phyloP scores from a whole-genome alignment of 2,888 invertebrate species.

The Acanthacorydalis orientalis region DNA sequence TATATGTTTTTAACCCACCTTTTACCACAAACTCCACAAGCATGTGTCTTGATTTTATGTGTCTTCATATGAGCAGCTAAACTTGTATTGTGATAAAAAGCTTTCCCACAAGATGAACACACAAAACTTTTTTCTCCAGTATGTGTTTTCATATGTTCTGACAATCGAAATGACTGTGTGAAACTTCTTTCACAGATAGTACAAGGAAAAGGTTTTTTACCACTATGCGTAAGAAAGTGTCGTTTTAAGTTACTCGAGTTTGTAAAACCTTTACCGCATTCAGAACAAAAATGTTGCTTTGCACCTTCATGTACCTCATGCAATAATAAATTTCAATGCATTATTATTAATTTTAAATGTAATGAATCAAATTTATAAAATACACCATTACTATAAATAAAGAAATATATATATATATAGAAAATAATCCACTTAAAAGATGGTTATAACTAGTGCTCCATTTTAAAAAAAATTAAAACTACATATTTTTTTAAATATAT shows the following conservation, averaged over 20 bases:
- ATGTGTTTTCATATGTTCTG: slow-evolving; percentile 25
- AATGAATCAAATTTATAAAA: no score
- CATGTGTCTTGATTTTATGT: slow-evolving; percentile 23
- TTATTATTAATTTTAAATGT: neutral
- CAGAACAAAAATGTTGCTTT: slow-evolving; percentile 23
- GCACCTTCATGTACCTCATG: slow-evolving; percentile 20
- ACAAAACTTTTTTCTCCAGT: slow-evolving; percentile 23
- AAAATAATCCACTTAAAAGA: no score
- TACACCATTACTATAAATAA: no score
- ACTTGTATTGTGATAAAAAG: slow-evolving; percentile 24
- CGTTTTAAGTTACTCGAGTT: slow-evolving; percentile 24
- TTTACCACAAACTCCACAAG: slow-evolving; percentile 25
- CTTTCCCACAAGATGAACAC: slow-evolving; percentile 24
- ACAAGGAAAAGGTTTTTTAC: slow-evolving; percentile 25
- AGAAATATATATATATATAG: no score
- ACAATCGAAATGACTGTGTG: slow-evolving; percentile 21
- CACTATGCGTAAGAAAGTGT: slow-evolving; percentile 24
- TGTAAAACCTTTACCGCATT: slow-evolving; percentile 25
- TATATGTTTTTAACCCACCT: slow-evolving; percentile 13
- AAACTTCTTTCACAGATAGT: slow-evolving; percentile 24
- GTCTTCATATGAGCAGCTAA: slow-evolving; percentile 24
- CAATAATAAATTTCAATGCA: neutral
- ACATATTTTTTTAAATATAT: no score
- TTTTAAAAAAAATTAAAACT: no score
- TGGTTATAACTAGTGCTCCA: no score